These are phyloP conservation scores for Graphium colonna DNA, from an alignment of 2,888 invertebrate genomes.

Conservation along the genomic window DNA sequence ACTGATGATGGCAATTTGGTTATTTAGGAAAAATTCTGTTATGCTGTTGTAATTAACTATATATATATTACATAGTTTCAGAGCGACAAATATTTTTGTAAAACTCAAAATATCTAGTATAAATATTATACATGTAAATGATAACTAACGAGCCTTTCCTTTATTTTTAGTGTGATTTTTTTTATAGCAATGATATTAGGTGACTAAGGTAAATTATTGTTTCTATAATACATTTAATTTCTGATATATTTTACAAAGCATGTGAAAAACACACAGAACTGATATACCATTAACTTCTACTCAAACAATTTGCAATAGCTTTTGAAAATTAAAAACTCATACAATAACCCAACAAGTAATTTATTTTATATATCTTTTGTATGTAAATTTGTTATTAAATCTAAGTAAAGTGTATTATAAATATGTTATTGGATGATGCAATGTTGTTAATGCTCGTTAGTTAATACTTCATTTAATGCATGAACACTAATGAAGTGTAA, in stretches of 20 bases:
- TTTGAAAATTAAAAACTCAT: too few relatives aligned
- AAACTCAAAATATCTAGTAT: background rate
- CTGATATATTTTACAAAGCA: background rate
- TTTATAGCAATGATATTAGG: background rate
- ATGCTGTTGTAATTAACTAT: conserved; percentile 1
- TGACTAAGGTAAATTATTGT: background rate
- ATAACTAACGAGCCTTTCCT: conserved; percentile 1
- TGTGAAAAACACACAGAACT: too few relatives aligned
- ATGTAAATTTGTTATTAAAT: background rate
- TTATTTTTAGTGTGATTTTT: background rate
- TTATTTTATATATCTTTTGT: background rate
- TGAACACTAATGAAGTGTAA: background rate
- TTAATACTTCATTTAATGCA: background rate
- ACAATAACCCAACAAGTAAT: too few relatives aligned
- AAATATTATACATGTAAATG: background rate
- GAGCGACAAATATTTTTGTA: conserved; percentile 5
- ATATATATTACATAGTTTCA: too few relatives aligned
- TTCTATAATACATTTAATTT: background rate
- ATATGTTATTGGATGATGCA: background rate
- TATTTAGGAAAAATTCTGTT: background rate
- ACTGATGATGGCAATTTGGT: conserved; percentile 3
- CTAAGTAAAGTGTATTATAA: background rate
- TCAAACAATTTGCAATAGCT: too few relatives aligned
- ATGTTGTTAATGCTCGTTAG: background rate
- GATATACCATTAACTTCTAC: too few relatives aligned